Evolutionary conservation across 1,140 invertebrate genomes (phyloP).

Genomic region (Bathynomus jamesi): DNA sequence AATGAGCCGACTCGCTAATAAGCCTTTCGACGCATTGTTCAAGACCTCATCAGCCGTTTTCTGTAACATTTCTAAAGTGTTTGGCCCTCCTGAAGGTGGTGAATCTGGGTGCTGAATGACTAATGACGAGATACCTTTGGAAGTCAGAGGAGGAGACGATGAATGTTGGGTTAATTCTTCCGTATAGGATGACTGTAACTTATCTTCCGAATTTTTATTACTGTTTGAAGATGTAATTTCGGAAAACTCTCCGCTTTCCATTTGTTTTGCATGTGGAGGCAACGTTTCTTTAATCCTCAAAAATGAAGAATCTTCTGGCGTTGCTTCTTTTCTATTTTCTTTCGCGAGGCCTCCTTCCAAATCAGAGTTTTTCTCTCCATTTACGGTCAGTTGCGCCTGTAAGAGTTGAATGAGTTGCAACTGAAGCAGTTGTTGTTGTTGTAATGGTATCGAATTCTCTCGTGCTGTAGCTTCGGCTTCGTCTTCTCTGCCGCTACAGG

Average conservation of each 20-base stretch:
- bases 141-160: slow-evolving; percentile 25
- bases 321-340: slow-evolving; percentile 14
- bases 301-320: not conserved
- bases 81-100: slow-evolving; percentile 64
- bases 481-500: not conserved
- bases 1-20: slow-evolving; percentile 76
- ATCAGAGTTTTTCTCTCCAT: slow-evolving; percentile 38
- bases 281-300: not conserved
- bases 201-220: slow-evolving; percentile 4
- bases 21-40: slow-evolving; percentile 80
- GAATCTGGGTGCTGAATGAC: slow-evolving; percentile 80
- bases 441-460: slow-evolving; percentile 55
- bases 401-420: slow-evolving; percentile 84
- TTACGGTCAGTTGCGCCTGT: slow-evolving; percentile 75
- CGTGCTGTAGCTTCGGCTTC: not conserved
- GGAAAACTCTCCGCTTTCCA: slow-evolving; percentile 4
- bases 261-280: slow-evolving; percentile 5
- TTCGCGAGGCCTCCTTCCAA: slow-evolving; percentile 14
- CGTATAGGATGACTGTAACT: slow-evolving; percentile 7
- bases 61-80: slow-evolving; percentile 83
- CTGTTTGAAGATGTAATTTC: slow-evolving; percentile 25
- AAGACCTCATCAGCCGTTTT: slow-evolving; percentile 73
- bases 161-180: slow-evolving; percentile 15
- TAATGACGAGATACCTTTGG: slow-evolving; percentile 63
- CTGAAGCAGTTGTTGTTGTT: slow-evolving; percentile 90